Base-by-base conservation (phyloP, 1,140 invertebrate species). In the Ceratoteleas bidentatus region DNA sequence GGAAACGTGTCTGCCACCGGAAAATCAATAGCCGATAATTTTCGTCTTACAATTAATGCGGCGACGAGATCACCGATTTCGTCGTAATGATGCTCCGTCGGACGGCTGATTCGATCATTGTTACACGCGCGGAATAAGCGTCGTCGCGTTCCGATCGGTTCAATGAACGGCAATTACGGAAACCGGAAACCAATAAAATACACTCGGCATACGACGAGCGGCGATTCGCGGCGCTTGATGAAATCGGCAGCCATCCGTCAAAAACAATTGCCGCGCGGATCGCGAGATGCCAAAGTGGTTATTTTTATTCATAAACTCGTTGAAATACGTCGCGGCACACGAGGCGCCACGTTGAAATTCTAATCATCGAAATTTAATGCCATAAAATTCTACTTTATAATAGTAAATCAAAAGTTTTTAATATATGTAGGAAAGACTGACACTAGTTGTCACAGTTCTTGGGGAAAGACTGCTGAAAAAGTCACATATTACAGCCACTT, bases 321-420 rank as follows among this genome's bases (percentile, higher is more conserved):
- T 73, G 38, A 64, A 72, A 79, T 72, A 68, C 58, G 53, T n/a
- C 53, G 62, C 57, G 24, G 24, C 24, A 2, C 32, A 58, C 45
- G n/a, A 52, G 34, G 11, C 36, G 36, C 47, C 45, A 65, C 47
- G 64, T 81, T 81, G 78, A 81, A 81, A 69, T 81, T 81, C 70
- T 70, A 75, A 81, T 81, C 78, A 81, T 81, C 78, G 70, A 81
- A 81, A 81, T 81, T 75, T 81, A 69, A 81, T 81, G 78, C 70
- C 70, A 81, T 81, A 81, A 81, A 81, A 81, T 75, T 81, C 78
- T 70, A 81, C 70, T 81, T 81, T 74, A 80, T 80, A 80, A 80
- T 69, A 80, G 77, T 80, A 80, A 80, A 80, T 80, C 77, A 80
- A 80, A 80, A 80, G 77, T 80, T 80, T 80, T 80, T 80, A 80